A percentile compares a stretch with the other conserved stretches of the same genome.
Conservation (phyloP, 2,113 vertebrate genomes). For the Corapipo altera region DNA sequence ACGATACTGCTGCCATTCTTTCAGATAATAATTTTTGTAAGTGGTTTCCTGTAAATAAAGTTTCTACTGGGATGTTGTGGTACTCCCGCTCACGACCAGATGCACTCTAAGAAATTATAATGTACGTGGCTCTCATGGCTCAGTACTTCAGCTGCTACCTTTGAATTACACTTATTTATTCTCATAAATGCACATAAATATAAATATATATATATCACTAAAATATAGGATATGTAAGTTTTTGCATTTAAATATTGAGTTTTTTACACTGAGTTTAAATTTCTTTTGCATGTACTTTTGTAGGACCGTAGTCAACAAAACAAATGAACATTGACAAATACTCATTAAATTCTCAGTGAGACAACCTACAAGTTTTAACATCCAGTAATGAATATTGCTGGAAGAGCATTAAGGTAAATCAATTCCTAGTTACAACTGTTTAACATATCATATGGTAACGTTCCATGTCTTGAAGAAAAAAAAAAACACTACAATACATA, state of each 20-base stretch:
- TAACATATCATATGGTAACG: neutral
- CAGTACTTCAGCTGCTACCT: neutral
- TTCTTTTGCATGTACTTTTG: neutral
- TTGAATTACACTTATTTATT: neutral
- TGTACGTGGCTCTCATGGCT: neutral
- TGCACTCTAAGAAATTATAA: neutral
- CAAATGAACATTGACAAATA: neutral
- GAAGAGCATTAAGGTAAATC: neutral
- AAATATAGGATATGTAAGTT: neutral
- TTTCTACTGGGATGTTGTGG: neutral
- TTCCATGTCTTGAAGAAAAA: neutral
- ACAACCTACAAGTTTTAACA: neutral
- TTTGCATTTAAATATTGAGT: neutral
- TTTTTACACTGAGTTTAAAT: neutral
- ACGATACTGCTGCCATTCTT: neutral
- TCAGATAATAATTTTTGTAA: neutral
- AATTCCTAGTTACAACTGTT: neutral
- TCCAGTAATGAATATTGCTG: neutral
- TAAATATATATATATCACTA: neutral
- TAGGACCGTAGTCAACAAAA: neutral
- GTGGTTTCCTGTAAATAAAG: neutral
- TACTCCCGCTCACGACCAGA: neutral
- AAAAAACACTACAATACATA: neutral
- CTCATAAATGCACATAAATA: neutral
- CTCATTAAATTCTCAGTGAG: neutral